Base-by-base conservation (phyloP, 2,113 vertebrate genomes). In the Ochotona curzoniae region DNA sequence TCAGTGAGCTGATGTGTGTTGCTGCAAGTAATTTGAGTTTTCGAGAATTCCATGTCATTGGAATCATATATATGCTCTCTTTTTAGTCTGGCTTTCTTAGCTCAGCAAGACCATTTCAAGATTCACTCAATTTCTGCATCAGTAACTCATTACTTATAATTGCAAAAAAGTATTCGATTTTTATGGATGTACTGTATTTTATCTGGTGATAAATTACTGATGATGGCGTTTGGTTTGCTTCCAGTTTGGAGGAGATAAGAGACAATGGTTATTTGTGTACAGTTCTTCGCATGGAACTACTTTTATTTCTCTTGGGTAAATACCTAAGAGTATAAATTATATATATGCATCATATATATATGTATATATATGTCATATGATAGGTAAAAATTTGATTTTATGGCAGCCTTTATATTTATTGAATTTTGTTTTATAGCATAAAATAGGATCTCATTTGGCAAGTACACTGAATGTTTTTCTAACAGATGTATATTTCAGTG, bases 401-500 rank as follows among this genome's bases (percentile, higher is more conserved):
- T 93, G 49, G 47, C 61, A 76, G 67, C 1, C 66, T 49, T 60
- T 75, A 30, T 81, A 67, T 67, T 80, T 75, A 75, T 20, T 88
- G 47, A 38, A 51, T 54, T 17, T 61, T 87, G 17, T 89, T 93
- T 89, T 69, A 83, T 79, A 35, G 13, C 35, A 91, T 7, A 90
- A 73, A 81, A 87, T n/a, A 57, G 28, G 0, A 30, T 71, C 64
- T 75, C 82, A 78, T 18, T 54, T 87, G 21, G 30, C 69, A 63
- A 89, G 79, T 28, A 5, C 76, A 79, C 91, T 83, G 9, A 83
- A 54, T 13, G 15, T 4, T 35, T 23, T 64, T 69, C 38, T 51
- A 44, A 71, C 7, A 81, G 54, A 70, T 25, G 30, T 26, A 15
- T n/a, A 38, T 69, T 92, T 9, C 15, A 49, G 3, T 81, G 38